Conservation (phyloP, 2,888 invertebrate genomes). For the Eretmocerus hayati region DNA sequence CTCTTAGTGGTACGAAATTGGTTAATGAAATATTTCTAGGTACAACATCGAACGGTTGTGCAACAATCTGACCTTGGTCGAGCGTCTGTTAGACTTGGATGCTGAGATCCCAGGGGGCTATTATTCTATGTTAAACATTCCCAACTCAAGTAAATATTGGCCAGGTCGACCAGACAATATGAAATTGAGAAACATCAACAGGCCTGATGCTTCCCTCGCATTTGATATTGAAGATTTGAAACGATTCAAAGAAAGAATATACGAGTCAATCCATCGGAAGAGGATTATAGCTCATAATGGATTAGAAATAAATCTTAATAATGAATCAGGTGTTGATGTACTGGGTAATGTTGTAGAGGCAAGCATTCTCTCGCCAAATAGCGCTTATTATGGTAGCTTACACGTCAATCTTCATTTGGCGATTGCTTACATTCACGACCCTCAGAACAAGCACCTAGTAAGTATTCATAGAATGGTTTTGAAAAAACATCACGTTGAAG, state of each 20-base stretch:
- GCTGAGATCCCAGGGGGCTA: conserved; percentile 70
- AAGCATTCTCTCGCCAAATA: conserved; percentile 59
- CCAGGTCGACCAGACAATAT: conserved; percentile 61
- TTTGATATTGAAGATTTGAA: conserved; percentile 63
- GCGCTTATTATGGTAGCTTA: conserved; percentile 66
- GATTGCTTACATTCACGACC: conserved; percentile 72
- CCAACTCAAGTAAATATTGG: conserved; percentile 68
- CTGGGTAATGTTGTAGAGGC: conserved; percentile 73
- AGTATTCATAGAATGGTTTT: conserved; percentile 40
- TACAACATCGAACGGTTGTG: conserved; percentile 72
- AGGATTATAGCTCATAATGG: conserved; percentile 54
- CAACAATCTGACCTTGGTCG: conserved; percentile 60
- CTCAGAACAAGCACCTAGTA: conserved; percentile 63
- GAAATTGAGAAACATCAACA: conserved; percentile 56
- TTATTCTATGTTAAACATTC: conserved; percentile 75
- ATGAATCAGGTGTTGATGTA: conserved; percentile 65
- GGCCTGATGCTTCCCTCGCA: conserved; percentile 57
- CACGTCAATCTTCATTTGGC: conserved; percentile 79
- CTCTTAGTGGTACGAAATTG: background rate
- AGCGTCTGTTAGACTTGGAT: conserved; percentile 58
- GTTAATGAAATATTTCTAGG: conserved; percentile 42
- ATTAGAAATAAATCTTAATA: conserved; percentile 54
- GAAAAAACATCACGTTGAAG: no score
- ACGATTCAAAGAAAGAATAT: conserved; percentile 68
- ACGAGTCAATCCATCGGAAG: conserved; percentile 62